Percentiles rank a stretch among this genome's conserved stretches.
Evolutionary conservation across 2,113 vertebrate genomes (phyloP).

Genomic region (Cacatua alba): DNA sequence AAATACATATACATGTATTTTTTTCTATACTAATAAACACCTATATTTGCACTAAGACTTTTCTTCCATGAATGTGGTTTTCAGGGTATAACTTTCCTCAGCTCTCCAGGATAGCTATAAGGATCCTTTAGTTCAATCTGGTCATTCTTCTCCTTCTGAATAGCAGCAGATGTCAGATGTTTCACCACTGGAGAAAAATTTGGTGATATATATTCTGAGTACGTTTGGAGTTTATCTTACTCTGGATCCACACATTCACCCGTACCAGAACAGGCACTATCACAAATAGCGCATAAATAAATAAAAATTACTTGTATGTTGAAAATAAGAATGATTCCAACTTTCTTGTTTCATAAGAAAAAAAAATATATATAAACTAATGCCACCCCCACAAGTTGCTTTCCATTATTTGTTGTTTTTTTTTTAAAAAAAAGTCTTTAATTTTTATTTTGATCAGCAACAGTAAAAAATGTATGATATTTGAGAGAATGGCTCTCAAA

Average conservation of each 20-base stretch:
- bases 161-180: not conserved
- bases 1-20: not conserved
- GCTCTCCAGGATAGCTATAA: not conserved
- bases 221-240: not conserved
- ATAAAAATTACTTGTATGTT: not conserved
- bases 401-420: not conserved
- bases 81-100: not conserved
- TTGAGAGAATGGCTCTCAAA: not conserved
- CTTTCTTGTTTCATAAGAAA: not conserved
- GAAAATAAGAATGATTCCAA: not conserved
- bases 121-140: not conserved
- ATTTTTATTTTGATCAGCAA: not conserved
- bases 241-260: not conserved
- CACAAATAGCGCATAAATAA: not conserved
- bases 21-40: not conserved
- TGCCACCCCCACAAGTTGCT: rapidly evolving
- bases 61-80: not conserved
- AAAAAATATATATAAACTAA: not conserved
- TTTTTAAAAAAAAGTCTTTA: not conserved
- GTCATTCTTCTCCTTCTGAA: not conserved
- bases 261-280: not conserved
- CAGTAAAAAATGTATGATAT: not conserved
- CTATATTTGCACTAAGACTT: not conserved
- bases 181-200: not conserved
- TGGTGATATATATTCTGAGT: not conserved